These are phyloP conservation scores for Hydriomena furcata DNA, from an alignment of 2,888 invertebrate species.

Conservation along the genomic window DNA sequence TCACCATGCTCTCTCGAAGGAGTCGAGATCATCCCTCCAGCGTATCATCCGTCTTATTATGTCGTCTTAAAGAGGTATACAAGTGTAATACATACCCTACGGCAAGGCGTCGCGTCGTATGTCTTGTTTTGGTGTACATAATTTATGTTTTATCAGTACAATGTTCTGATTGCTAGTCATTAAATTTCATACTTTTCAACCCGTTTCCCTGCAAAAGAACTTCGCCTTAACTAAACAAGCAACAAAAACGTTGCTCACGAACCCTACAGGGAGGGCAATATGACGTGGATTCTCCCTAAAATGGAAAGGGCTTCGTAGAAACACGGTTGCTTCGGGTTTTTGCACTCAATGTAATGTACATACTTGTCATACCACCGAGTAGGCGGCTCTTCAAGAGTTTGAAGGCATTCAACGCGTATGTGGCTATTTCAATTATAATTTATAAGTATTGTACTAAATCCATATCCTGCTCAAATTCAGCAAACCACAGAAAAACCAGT, in stretches of 20 bases:
- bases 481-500: neutral
- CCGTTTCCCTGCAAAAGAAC: slow-evolving; percentile 24
- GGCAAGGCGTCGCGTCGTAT: too few relatives aligned
- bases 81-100: too few relatives aligned
- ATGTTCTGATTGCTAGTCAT: neutral
- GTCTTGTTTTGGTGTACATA: too few relatives aligned
- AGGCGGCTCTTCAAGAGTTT: slow-evolving; percentile 26
- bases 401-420: slow-evolving; percentile 2
- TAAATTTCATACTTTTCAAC: neutral
- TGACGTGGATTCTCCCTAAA: slow-evolving; percentile 49
- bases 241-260: slow-evolving; percentile 39
- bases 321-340: slow-evolving; percentile 38
- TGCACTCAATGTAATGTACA: slow-evolving; percentile 36
- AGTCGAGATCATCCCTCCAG: too few relatives aligned
- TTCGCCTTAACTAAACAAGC: slow-evolving; percentile 44
- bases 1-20: too few relatives aligned
- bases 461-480: neutral
- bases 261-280: slow-evolving; percentile 37
- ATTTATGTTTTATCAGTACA: neutral
- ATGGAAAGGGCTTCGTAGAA: slow-evolving; percentile 44
- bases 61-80: too few relatives aligned
- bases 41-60: too few relatives aligned
- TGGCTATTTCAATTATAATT: slow-evolving; percentile 13
- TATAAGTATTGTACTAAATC: neutral
- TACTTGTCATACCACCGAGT: slow-evolving; percentile 36